These are phyloP conservation scores for Pseudopipra pipra DNA, from an alignment of 2,113 vertebrate species.

Conservation along the genomic window DNA sequence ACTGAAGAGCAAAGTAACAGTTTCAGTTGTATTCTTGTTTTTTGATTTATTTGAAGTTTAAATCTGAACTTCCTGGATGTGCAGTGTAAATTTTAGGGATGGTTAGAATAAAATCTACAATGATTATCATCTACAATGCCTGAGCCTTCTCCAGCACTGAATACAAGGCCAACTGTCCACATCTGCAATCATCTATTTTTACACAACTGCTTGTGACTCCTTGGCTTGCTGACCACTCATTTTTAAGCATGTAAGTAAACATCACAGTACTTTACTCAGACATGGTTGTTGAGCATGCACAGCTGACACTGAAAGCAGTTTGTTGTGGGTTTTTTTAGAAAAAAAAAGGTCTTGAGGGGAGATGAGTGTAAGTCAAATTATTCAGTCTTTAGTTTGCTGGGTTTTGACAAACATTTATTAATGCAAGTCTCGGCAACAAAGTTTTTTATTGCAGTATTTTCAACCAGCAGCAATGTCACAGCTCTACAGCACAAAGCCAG, in stretches of 20 bases:
- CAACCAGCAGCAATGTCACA: slow-evolving; percentile 22
- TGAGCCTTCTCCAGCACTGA: background rate
- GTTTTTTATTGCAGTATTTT: slow-evolving; percentile 25
- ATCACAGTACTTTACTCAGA: background rate
- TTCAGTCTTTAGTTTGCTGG: background rate
- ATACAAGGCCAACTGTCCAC: background rate
- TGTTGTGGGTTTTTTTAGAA: background rate
- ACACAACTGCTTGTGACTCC: background rate
- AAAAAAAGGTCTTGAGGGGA: background rate
- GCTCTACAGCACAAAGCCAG: slow-evolving; percentile 12
- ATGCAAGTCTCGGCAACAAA: slow-evolving; percentile 9
- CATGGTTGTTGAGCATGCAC: background rate
- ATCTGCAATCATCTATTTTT: background rate
- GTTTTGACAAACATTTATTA: slow-evolving; percentile 51
- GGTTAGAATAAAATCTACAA: background rate
- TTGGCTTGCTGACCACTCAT: background rate
- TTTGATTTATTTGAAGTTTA: background rate
- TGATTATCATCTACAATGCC: background rate
- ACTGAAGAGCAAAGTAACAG: background rate
- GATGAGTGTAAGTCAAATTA: background rate
- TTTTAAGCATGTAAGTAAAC: background rate
- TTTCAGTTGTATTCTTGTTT: background rate
- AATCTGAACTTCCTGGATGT: background rate
- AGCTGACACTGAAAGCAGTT: background rate
- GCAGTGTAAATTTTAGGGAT: background rate